Evolutionary conservation across 2,113 vertebrate species (phyloP).

Genomic region (Gallinago media): DNA sequence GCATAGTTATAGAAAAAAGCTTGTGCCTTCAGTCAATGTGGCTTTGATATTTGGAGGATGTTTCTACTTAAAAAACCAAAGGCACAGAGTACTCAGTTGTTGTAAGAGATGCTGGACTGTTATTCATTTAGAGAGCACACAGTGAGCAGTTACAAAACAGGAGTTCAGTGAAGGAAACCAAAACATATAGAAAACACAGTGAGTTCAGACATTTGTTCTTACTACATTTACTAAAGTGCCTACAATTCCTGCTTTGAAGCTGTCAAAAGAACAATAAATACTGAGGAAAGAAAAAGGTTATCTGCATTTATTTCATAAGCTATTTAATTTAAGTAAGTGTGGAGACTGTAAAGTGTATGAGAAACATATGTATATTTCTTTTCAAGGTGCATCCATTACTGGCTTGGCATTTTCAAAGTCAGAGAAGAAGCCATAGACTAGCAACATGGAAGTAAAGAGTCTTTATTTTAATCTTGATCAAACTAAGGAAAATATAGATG

Average conservation of each 20-base stretch:
- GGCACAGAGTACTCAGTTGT: background rate
- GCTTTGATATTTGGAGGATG: conserved; percentile 38
- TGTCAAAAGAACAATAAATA: background rate
- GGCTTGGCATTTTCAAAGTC: background rate
- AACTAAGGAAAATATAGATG: background rate
- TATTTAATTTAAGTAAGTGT: conserved; percentile 34
- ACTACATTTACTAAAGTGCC: background rate
- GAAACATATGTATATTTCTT: background rate
- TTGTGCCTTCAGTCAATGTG: background rate
- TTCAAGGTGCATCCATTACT: background rate
- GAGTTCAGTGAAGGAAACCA: background rate
- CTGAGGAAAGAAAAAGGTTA: conserved; percentile 27
- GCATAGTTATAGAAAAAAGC: background rate
- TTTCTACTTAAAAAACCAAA: conserved; percentile 36
- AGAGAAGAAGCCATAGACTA: background rate
- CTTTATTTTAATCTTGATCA: background rate
- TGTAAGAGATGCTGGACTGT: background rate
- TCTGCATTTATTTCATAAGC: conserved; percentile 37
- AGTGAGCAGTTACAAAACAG: conserved; percentile 10
- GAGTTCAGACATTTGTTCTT: background rate
- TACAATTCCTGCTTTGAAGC: background rate
- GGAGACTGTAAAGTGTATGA: background rate
- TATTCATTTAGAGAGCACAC: background rate
- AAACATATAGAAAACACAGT: background rate
- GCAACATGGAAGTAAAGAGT: background rate